Percentiles rank a stretch among this genome's conserved stretches.
Conservation (phyloP, 2,888 invertebrate species). For the Nomada fabriciana region DNA sequence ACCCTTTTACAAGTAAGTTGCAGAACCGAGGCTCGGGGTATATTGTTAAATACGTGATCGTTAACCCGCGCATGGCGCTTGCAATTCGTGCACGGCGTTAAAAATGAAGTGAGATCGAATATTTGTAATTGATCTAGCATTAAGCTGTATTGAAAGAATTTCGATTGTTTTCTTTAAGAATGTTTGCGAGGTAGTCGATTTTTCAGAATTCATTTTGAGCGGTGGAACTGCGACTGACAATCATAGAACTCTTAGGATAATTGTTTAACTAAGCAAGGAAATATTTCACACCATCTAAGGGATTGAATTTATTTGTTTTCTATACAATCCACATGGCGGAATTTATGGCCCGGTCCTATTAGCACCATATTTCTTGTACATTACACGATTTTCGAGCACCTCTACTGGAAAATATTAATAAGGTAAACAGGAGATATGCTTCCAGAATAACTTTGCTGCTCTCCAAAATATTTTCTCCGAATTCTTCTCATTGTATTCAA, state of each 20-base stretch:
- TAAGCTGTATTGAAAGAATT: too few species aligned
- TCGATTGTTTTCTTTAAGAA: too few species aligned
- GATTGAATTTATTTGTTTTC: constrained; percentile 60
- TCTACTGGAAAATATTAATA: constrained; percentile 62
- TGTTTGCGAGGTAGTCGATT: too few species aligned
- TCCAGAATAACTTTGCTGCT: constrained; percentile 20
- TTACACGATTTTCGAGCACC: constrained; percentile 35
- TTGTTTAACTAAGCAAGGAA: constrained; percentile 47
- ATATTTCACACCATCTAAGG: constrained; percentile 59
- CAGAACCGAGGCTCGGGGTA: too few species aligned
- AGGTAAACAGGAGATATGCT: constrained; percentile 51
- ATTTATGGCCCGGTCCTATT: constrained; percentile 49
- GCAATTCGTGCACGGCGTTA: too few species aligned
- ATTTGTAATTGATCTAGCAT: too few species aligned
- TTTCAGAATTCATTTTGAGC: too few species aligned
- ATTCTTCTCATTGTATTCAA: not conserved
- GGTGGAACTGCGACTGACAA: not conserved
- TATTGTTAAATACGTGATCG: too few species aligned
- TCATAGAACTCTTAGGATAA: constrained; percentile 19
- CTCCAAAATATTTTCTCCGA: constrained; percentile 10
- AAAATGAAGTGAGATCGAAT: too few species aligned
- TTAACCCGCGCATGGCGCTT: too few species aligned
- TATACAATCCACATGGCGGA: constrained; percentile 59
- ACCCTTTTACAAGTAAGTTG: too few species aligned
- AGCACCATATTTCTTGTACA: constrained; percentile 50